Percentiles rank a stretch among this genome's conserved stretches.
phyloP scores from a whole-genome alignment of 1,140 invertebrate genomes.

The Camponotus floridanus region DNA sequence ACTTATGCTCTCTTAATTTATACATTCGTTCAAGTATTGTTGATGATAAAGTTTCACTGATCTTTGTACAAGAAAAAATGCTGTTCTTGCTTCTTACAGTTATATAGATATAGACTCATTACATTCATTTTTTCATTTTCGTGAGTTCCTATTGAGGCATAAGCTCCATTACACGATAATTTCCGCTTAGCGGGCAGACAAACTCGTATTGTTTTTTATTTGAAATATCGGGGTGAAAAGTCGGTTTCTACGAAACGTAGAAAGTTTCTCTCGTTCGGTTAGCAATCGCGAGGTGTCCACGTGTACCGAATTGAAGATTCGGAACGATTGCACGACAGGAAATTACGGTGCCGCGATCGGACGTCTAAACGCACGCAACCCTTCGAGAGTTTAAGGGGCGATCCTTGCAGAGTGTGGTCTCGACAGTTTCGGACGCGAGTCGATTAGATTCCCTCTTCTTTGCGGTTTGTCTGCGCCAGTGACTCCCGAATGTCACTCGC shows the following conservation, averaged over 20 bases:
- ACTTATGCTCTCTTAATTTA: conserved; percentile 59
- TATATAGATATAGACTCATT: background rate
- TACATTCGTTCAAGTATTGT: conserved; percentile 23
- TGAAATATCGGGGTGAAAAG: background rate
- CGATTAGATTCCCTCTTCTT: conserved; percentile 76
- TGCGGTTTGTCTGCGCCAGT: conserved; percentile 64
- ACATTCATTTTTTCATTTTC: background rate
- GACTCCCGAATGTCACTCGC: conserved; percentile 50
- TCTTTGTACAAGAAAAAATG: background rate
- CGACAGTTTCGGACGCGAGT: conserved; percentile 75
- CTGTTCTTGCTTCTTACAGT: background rate
- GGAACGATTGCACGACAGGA: conserved; percentile 72
- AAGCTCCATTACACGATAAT: conserved; percentile 19
- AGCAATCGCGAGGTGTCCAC: conserved; percentile 60
- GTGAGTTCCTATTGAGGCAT: conserved; percentile 17
- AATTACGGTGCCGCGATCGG: conserved; percentile 73
- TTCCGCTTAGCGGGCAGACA: conserved; percentile 35
- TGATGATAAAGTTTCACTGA: conserved; percentile 31
- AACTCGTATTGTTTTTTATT: conserved; percentile 9
- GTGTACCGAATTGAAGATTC: conserved; percentile 61
- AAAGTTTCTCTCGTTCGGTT: conserved; percentile 52
- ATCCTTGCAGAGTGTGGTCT: conserved; percentile 73
- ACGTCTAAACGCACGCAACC: conserved; percentile 73
- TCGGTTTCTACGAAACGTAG: conserved; percentile 48
- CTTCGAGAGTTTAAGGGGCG: conserved; percentile 71